Evolutionary conservation across 2,797 vertebrate genomes (phyloP), one percentile per base, ranked within the genome.

Genomic region (Micrastur ruficollis): DNA sequence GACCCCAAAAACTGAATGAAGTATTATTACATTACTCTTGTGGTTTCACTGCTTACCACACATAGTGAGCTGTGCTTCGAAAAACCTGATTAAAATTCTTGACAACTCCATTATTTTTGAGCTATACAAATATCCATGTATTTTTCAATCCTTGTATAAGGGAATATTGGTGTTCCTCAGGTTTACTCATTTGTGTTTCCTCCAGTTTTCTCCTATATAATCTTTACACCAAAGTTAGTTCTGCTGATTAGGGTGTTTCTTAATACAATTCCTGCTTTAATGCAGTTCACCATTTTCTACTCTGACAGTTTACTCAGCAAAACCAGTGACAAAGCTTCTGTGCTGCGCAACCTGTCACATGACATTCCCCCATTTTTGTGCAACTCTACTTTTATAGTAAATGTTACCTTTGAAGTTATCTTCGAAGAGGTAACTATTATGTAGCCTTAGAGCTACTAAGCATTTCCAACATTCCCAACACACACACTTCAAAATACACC

Each of bases 1-100:
- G 63, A 65, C 21, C 58, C 52, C 66, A 31, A 84, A 96, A 96
- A 81, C 50, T 86, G 81, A 94, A 92, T 36, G 82, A 96, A 95
- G 55, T 85, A 87, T 46, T 79, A 88, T 44, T 66, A 58, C 34
- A 80, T 34, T 65, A 75, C 72, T 86, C 20, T 31, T 59, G 73
- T 25, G 31, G 81, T 81, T 97, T 74, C 44, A 84, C 58, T 95
- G 94, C 67, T 97, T 87, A 91, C 50, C 61, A 78, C 59, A 42
- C 52, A 44, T 0, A 56, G 34, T 4, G 3, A 92, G 42, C 34
- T 50, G 56, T 34, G 84, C 82, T 89, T 72, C 66, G 40, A 81
- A 89, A 81, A 66, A 42, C 5, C 38, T 42, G 14, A 90, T 2
- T 84, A 47, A 26, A 89, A 27, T 63, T 80, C 52, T 29, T 25